Evolutionary conservation across 1,140 invertebrate species (phyloP), one percentile per base, ranked within the genome.

Genomic region (Colletes latitarsis): DNA sequence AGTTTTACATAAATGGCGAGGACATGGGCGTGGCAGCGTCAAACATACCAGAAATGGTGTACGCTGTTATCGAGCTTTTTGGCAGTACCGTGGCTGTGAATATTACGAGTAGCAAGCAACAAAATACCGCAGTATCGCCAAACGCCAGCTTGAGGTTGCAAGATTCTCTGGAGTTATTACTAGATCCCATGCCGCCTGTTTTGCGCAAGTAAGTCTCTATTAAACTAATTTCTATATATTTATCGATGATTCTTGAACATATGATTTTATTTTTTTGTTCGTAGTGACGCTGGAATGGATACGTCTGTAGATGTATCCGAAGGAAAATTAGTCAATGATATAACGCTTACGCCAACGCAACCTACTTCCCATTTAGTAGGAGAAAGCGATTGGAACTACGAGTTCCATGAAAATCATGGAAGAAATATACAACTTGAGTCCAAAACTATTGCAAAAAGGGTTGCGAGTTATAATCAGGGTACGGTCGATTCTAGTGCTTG

Each of bases 1-100:
- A 95, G 64, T 94, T 96, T 67, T 94, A 94, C 77, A 93, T 98
- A 1, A 98, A 98, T 92, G 96, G 97, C 0, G 96, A 97, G 92
- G 97, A 98, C 88, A 95, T 97, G 90, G 96, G 97, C n/a, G 94
- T 96, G n/a, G 96, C 96, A 39, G 96, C 96, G 30, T 94, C 94
- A n/a, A 95, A 96, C 89, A 94, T 97, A 79, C 96, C 96, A 30
- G 96, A 96, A 91, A 96, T 96, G 94, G 95, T 97, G 41, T 96
- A 96, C 90, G 96, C 95, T 6, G 95, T 97, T 1, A 94, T 97
- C 64, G 97, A 98, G 87, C 88, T 98, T 14, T 96, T 95, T 85
- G 96, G 96, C 5, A 94, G 94, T n/a, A 95, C 95, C 0, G 95
- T 96, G 81, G 94, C 94, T 9, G 94, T 97, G 0, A 94, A 94